These are phyloP conservation scores for Carcinoscorpius rotundicauda DNA, from an alignment of 1,140 invertebrate species.

Conservation along the genomic window DNA sequence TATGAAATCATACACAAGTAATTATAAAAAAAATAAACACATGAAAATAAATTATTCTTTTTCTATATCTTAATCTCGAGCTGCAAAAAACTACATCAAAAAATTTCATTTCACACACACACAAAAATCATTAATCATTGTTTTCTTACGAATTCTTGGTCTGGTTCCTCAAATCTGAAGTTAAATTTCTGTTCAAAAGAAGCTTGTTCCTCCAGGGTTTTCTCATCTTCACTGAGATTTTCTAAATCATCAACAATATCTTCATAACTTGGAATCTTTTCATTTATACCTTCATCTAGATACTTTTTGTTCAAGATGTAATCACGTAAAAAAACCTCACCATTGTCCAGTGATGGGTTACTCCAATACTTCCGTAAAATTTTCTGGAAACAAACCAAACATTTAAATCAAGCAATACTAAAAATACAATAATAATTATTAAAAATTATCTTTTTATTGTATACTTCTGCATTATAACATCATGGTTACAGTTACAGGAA, in stretches of 20 bases:
- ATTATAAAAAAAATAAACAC: no score
- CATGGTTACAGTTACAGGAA: no score
- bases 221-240: slow-evolving; percentile 43
- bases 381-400: neutral
- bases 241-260: slow-evolving; percentile 7
- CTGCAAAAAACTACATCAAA: no score
- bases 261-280: slow-evolving; percentile 6
- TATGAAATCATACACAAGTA: no score
- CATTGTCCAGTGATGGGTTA: slow-evolving; percentile 55
- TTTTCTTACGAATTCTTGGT: slow-evolving; percentile 67
- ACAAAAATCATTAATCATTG: neutral
- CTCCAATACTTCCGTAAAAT: slow-evolving; percentile 73
- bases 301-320: slow-evolving; percentile 82
- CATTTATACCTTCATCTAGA: slow-evolving; percentile 21
- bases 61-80: no score
- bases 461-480: no score
- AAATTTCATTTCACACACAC: no score
- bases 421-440: no score
- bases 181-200: slow-evolving; percentile 93
- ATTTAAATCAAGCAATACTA: no score
- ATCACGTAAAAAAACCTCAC: slow-evolving; percentile 81
- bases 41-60: no score
- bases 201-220: slow-evolving; percentile 48
- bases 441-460: no score
- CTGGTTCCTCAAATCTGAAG: slow-evolving; percentile 92